Evolutionary conservation across 2,888 invertebrate species (phyloP).

Genomic region (Himalopsyche japonica): DNA sequence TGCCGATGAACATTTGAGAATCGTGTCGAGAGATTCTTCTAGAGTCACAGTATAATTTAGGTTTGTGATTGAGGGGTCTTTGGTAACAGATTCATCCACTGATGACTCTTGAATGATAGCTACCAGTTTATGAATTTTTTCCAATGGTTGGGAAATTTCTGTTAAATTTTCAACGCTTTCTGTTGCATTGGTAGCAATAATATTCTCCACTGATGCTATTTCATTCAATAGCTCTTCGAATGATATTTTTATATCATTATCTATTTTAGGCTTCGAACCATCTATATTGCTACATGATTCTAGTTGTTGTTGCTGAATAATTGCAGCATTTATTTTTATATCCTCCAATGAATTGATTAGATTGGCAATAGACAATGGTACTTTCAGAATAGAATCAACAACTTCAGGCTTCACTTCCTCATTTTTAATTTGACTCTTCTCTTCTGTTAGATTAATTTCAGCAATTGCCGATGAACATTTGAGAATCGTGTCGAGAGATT

Average conservation of each 20-base stretch:
- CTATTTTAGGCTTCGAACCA: not conserved
- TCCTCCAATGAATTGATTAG: too few relatives aligned
- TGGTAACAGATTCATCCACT: not conserved
- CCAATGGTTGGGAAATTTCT: not conserved
- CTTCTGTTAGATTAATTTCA: not conserved
- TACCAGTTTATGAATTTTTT: not conserved
- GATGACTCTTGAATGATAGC: slow-evolving; percentile 8
- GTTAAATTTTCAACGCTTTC: not conserved
- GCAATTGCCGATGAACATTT: not conserved
- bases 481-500: not conserved
- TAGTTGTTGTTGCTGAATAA: too few relatives aligned
- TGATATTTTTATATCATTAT: slow-evolving; percentile 11
- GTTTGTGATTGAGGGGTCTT: not conserved
- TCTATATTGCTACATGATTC: not conserved
- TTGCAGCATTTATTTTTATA: too few relatives aligned
- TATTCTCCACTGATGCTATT: slow-evolving; percentile 42
- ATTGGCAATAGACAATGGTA: too few relatives aligned
- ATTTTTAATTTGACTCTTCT: too few relatives aligned
- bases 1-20: not conserved
- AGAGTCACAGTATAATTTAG: not conserved
- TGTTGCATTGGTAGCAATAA: not conserved
- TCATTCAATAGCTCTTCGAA: slow-evolving; percentile 42
- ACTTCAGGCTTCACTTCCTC: too few relatives aligned
- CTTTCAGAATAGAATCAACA: too few relatives aligned
- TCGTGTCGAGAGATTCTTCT: not conserved